Conservation (phyloP, 2,797 vertebrate genomes). For the Rhinophrynus dorsalis region DNA sequence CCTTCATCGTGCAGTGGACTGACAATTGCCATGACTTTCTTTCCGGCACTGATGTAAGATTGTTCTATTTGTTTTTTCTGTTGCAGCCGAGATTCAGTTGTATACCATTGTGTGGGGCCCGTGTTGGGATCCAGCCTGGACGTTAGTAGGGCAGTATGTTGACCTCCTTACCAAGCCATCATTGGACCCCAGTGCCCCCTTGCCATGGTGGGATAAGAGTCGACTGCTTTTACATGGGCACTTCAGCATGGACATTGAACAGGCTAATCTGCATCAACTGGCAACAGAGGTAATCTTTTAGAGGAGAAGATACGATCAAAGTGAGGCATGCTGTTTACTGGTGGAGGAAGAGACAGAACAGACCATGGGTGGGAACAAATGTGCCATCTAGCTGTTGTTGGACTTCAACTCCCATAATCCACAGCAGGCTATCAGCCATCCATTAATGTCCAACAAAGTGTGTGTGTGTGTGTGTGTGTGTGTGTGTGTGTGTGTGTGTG, state of each 20-base stretch:
- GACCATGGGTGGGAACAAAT: too few species aligned
- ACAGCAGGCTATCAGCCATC: too few species aligned
- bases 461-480: too few species aligned
- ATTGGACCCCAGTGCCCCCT: conserved; percentile 83
- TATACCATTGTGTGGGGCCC: conserved; percentile 98
- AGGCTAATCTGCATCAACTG: conserved; percentile 94
- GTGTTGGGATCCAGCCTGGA: conserved; percentile 98
- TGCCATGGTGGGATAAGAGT: conserved; percentile 99
- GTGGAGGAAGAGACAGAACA: too few species aligned
- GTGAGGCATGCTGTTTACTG: too few species aligned
- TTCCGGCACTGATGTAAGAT: neutral
- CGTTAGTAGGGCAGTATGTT: conserved; percentile 89
- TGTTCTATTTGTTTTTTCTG: neutral
- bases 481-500: too few species aligned
- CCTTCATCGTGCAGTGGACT: too few species aligned
- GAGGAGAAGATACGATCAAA: too few species aligned
- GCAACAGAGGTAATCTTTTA: conserved; percentile 93
- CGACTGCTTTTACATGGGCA: conserved; percentile 88
- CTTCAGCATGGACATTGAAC: conserved; percentile 94
- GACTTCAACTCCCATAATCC: too few species aligned
- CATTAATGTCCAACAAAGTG: too few species aligned
- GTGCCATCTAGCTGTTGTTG: too few species aligned
- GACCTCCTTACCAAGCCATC: conserved; percentile 95
- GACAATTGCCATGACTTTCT: too few species aligned
- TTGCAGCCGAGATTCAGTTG: conserved; percentile 85